Conservation (phyloP, 2,113 vertebrate species). For the Trematocara macrostoma region DNA sequence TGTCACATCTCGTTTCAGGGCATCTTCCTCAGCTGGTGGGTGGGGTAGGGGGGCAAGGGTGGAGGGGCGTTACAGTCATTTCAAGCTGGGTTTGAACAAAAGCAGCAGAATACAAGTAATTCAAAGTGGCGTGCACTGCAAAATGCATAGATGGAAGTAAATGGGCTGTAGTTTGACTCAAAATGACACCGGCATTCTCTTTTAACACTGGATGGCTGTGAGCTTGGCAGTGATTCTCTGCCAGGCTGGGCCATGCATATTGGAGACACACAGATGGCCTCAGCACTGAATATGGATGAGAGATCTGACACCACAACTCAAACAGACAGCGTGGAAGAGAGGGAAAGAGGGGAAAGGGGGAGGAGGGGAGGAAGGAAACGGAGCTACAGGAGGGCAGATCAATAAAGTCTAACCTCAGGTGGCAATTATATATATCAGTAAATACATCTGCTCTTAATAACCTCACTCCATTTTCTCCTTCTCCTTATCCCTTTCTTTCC, state of each 20-base stretch:
- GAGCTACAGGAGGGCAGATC: neutral
- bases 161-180: slow-evolving; percentile 21
- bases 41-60: neutral
- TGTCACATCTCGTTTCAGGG: slow-evolving; percentile 3
- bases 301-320: slow-evolving; percentile 54
- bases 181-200: slow-evolving; percentile 31
- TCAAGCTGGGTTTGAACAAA: neutral
- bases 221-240: slow-evolving; percentile 36
- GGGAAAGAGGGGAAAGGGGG: neutral
- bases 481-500: neutral
- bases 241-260: slow-evolving; percentile 63
- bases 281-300: slow-evolving; percentile 66
- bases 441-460: slow-evolving; percentile 40
- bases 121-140: slow-evolving; percentile 5
- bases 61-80: neutral
- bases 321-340: slow-evolving; percentile 9
- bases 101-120: slow-evolving; percentile 7
- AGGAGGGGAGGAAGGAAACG: neutral
- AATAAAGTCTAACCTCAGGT: slow-evolving; percentile 36
- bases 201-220: slow-evolving; percentile 20
- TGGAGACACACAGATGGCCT: slow-evolving; percentile 64
- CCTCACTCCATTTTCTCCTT: neutral
- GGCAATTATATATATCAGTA: slow-evolving; percentile 36
- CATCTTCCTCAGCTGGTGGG: neutral
- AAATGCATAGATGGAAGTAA: slow-evolving; percentile 29